Conservation (phyloP, 2,797 vertebrate genomes). For the Gobio occitaniae region DNA sequence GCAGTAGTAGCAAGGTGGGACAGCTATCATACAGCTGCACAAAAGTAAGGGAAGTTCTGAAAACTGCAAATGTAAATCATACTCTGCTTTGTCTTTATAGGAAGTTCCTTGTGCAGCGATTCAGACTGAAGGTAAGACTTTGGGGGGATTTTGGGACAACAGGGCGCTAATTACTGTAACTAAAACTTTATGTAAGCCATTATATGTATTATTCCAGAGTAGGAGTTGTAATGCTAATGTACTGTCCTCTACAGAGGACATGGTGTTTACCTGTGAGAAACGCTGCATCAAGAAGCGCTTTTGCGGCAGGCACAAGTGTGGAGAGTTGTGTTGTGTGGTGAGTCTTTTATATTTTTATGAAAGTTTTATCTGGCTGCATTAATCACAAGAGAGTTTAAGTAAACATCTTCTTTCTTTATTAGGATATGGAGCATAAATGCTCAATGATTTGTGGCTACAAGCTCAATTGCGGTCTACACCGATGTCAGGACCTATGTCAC, state of each 20-base stretch:
- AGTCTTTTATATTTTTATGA: constrained; percentile 63
- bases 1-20: constrained; percentile 90
- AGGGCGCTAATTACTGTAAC: not conserved
- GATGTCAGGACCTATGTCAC: constrained; percentile 96
- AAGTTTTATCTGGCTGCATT: not conserved
- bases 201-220: not conserved
- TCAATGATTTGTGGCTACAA: constrained; percentile 94
- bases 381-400: constrained; percentile 3
- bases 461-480: constrained; percentile 95
- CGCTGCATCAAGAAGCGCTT: constrained; percentile 95
- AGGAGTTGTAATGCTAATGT: not conserved
- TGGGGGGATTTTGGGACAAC: not conserved
- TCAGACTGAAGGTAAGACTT: constrained; percentile 87
- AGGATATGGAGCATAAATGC: constrained; percentile 93
- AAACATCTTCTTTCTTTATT: constrained; percentile 15
- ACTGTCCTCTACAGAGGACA: constrained; percentile 76
- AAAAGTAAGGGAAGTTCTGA: not conserved
- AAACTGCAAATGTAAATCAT: constrained; percentile 1
- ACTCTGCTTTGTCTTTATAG: constrained; percentile 73
- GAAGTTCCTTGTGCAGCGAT: constrained; percentile 91
- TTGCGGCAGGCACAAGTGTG: constrained; percentile 96
- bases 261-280: constrained; percentile 92
- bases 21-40: not conserved
- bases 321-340: constrained; percentile 96
- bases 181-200: not conserved